phyloP scores from a whole-genome alignment of 2,888 invertebrate species.

The Heliconius sara region DNA sequence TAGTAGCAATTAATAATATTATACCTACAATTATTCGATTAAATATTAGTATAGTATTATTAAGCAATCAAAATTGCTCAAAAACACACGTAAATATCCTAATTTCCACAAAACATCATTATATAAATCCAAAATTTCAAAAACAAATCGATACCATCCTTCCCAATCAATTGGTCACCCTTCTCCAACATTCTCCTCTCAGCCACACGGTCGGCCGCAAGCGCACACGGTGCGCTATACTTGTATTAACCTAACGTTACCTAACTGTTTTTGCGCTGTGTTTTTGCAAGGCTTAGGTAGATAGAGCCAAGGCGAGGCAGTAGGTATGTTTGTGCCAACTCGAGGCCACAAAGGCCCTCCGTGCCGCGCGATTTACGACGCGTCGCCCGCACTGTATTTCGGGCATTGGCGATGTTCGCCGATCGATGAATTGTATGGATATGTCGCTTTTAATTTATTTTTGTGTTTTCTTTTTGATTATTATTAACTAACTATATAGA shows the following conservation, averaged over 20 bases:
- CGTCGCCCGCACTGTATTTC: constrained; percentile 83
- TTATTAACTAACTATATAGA: neutral
- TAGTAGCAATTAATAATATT: too few species aligned
- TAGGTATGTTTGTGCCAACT: constrained; percentile 66
- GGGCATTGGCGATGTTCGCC: constrained; percentile 72
- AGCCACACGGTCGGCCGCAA: neutral
- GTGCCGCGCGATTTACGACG: constrained; percentile 85
- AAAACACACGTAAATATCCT: neutral
- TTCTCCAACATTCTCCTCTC: neutral
- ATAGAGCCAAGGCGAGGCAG: constrained; percentile 49
- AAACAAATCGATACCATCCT: neutral
- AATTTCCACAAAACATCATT: neutral
- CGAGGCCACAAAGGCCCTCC: constrained; percentile 78
- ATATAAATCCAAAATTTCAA: neutral
- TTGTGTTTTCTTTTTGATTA: constrained; percentile 9
- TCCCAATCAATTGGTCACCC: constrained; percentile 11
- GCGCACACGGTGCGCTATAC: neutral
- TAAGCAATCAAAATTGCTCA: neutral
- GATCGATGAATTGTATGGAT: constrained; percentile 55
- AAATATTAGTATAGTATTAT: neutral
- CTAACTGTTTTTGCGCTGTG: constrained; percentile 46
- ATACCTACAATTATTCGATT: neutral
- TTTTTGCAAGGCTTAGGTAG: constrained; percentile 45
- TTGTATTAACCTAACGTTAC: constrained; percentile 32
- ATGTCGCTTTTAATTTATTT: constrained; percentile 53